Conservation (phyloP, 2,113 vertebrate species). For the Leucopsar rothschildi region DNA sequence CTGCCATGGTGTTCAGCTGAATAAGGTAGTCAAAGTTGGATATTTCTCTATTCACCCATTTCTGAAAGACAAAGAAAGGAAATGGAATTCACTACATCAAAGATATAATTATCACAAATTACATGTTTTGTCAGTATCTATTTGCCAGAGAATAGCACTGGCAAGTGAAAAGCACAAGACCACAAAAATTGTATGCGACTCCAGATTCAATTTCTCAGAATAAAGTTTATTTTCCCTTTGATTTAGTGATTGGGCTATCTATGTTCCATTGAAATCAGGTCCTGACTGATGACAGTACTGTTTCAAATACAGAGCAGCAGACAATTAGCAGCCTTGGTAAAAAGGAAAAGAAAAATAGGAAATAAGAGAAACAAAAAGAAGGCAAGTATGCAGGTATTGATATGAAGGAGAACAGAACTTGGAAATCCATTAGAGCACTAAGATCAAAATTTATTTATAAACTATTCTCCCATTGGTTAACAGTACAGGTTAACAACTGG, state of each 20-base stretch:
- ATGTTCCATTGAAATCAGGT: background rate
- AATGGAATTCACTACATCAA: background rate
- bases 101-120: background rate
- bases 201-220: background rate
- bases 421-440: background rate
- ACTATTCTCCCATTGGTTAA: background rate
- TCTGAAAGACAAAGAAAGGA: slow-evolving; percentile 72
- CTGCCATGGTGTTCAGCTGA: slow-evolving; percentile 96
- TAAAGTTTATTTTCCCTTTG: background rate
- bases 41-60: slow-evolving; percentile 97
- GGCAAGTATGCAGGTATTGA: background rate
- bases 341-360: background rate
- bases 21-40: slow-evolving; percentile 98
- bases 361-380: background rate
- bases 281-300: background rate
- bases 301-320: background rate
- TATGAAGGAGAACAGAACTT: background rate
- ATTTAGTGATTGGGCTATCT: background rate
- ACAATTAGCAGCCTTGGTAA: background rate
- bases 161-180: background rate
- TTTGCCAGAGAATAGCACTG: background rate
- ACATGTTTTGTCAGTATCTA: background rate
- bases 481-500: background rate
- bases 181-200: background rate
- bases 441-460: background rate